Conservation (phyloP, 1,140 invertebrate species). For the Arctopsyche grandis region DNA sequence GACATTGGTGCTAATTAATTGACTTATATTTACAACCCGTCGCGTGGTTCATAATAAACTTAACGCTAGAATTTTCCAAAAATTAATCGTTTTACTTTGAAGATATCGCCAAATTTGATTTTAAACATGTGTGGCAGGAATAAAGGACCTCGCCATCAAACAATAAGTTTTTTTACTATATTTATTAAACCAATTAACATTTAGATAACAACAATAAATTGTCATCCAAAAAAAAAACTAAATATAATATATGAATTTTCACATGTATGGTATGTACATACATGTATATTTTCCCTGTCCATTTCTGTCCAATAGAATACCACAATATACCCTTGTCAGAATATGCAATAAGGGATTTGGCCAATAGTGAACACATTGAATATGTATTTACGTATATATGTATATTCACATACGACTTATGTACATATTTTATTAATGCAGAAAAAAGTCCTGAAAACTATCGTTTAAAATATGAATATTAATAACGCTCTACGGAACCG, state of each 20-base stretch:
- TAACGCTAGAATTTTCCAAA: neutral
- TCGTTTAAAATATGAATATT: too few species aligned
- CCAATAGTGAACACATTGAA: neutral
- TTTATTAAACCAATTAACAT: too few species aligned
- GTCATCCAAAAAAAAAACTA: neutral
- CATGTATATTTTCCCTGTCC: neutral
- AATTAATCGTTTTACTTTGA: neutral
- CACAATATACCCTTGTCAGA: neutral
- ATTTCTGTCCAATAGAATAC: neutral
- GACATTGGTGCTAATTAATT: conserved; percentile 33
- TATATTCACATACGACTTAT: neutral
- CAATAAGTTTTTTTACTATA: too few species aligned
- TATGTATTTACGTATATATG: neutral
- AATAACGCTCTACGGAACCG: too few species aligned
- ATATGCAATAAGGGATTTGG: neutral
- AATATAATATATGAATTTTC: too few species aligned
- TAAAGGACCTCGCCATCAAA: neutral
- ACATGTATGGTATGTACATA: neutral
- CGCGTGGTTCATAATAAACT: neutral
- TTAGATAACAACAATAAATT: neutral
- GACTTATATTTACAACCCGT: conserved; percentile 37
- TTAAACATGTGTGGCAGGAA: neutral
- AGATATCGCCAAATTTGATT: neutral
- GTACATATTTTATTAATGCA: neutral
- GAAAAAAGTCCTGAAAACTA: too few species aligned